phyloP scores from a whole-genome alignment of 2,888 invertebrate genomes.

The Chymomyza amoena region DNA sequence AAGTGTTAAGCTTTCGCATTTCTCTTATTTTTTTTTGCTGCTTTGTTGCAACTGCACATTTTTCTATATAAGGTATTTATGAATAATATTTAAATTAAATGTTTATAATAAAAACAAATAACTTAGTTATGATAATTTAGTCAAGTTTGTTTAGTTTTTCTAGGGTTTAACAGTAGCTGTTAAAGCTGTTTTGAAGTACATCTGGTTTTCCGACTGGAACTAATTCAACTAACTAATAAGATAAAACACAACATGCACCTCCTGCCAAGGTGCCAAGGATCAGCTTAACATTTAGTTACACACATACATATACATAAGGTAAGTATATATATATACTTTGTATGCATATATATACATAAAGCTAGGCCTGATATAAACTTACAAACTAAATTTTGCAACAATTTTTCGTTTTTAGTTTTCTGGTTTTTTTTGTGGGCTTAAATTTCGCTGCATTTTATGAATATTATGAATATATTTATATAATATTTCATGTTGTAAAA shows the following conservation, averaged over 20 bases:
- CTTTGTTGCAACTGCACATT: neutral
- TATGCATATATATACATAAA: constrained; percentile 39
- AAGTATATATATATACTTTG: neutral
- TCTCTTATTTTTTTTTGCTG: neutral
- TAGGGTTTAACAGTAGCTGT: constrained; percentile 30
- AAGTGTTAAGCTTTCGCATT: constrained; percentile 15
- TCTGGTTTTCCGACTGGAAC: constrained; percentile 45
- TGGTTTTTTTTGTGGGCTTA: constrained; percentile 5
- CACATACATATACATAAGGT: neutral
- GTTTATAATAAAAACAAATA: constrained; percentile 37
- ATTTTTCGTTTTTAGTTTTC: constrained; percentile 26
- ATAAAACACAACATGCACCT: constrained; percentile 37
- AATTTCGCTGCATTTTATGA: neutral
- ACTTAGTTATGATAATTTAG: constrained; percentile 40
- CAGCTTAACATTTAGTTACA: neutral
- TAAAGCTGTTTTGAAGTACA: constrained; percentile 45
- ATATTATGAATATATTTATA: neutral
- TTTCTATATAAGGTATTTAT: constrained; percentile 28
- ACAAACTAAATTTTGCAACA: constrained; percentile 63
- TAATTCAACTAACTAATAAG: constrained; percentile 65
- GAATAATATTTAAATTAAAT: constrained; percentile 33
- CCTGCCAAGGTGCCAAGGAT: constrained; percentile 20
- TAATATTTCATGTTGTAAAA: neutral
- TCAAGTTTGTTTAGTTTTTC: constrained; percentile 21
- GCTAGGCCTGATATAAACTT: constrained; percentile 68